phyloP scores from a whole-genome alignment of 2,888 invertebrate genomes.

The Hydriomena furcata region DNA sequence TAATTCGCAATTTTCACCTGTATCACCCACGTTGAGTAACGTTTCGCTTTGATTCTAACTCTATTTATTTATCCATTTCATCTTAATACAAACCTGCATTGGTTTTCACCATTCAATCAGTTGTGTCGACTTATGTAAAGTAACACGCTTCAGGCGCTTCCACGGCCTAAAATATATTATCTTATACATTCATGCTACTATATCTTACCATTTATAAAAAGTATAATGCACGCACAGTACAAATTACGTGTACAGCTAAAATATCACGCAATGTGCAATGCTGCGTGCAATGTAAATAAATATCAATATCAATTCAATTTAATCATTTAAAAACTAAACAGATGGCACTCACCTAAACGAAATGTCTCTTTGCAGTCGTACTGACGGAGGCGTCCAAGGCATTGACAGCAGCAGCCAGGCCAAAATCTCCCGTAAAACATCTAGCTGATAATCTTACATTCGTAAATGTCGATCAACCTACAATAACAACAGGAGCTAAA shows the following conservation, averaged over 20 bases:
- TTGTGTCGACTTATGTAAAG: slow-evolving; percentile 19
- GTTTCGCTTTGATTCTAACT: slow-evolving; percentile 81
- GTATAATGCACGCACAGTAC: slow-evolving; percentile 8
- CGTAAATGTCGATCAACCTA: slow-evolving; percentile 79
- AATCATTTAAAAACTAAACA: neutral
- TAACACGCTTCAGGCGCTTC: slow-evolving; percentile 38
- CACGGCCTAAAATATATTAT: slow-evolving; percentile 24
- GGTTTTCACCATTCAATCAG: slow-evolving; percentile 30
- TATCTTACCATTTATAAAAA: slow-evolving; percentile 7
- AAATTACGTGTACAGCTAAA: slow-evolving; percentile 4
- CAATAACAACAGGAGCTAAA: slow-evolving; percentile 79
- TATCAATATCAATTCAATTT: neutral
- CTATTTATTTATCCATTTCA: slow-evolving; percentile 60
- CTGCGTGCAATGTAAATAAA: slow-evolving; percentile 13
- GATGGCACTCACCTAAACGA: neutral
- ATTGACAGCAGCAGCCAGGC: slow-evolving; percentile 65
- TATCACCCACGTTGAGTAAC: slow-evolving; percentile 74
- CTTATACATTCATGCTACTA: slow-evolving; percentile 10
- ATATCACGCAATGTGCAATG: slow-evolving; percentile 11
- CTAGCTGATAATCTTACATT: slow-evolving; percentile 74
- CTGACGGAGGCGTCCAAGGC: slow-evolving; percentile 65
- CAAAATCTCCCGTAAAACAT: slow-evolving; percentile 77
- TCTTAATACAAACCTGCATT: slow-evolving; percentile 31
- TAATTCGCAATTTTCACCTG: slow-evolving; percentile 61
- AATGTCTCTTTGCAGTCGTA: slow-evolving; percentile 65